Evolutionary conservation across 2,113 vertebrate species (phyloP), one percentile per base, ranked within the genome.

Genomic region (Prochilodus magdalenae): DNA sequence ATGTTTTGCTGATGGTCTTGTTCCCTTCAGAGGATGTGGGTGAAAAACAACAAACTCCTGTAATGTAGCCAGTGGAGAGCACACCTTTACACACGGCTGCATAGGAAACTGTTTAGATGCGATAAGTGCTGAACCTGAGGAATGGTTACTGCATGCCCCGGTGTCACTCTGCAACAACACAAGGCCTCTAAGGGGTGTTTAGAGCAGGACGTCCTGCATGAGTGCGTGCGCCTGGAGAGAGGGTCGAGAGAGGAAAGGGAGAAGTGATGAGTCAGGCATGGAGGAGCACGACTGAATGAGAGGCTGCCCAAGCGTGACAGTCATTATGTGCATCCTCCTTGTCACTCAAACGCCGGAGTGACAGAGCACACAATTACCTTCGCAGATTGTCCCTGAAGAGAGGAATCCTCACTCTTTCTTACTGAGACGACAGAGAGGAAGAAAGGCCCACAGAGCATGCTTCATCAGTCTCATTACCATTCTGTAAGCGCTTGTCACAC

Each of bases 291-390:
- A 86, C 83, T 90, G 88, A 90, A 89, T 81, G 89, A 84, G 86
- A 80, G 88, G 81, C 83, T 84, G 89, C 88, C 87, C 89, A 89
- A 84, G 88, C 88, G 67, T 91, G 79, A 83, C 67, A 59, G 83
- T 90, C 77, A 83, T 93, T 90, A 92, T 93, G 88, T 86, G 89
- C 86, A 85, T 73, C 87, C 86, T 91, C 89, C 88, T 87, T 93
- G 91, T 93, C 91, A 89, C 78, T 93, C 92, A 91, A 73, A 86
- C 69, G 62, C 74, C 49, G 85, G 87, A 89, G 87, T 91, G 90
- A 91, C 91, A 87, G 88, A 82, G 84, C 81, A 87, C 86, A 87
- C 80, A 83, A 90, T 89, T 91, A 90, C 82, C 83, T 87, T 90
- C 87, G 63, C n/a, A 86, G 80, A 88, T 84, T 87, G 84, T 75